Percentiles rank a stretch among this genome's conserved stretches.
phyloP scores from a whole-genome alignment of 2,113 vertebrate species.

The Phalacrocorax aristotelis region DNA sequence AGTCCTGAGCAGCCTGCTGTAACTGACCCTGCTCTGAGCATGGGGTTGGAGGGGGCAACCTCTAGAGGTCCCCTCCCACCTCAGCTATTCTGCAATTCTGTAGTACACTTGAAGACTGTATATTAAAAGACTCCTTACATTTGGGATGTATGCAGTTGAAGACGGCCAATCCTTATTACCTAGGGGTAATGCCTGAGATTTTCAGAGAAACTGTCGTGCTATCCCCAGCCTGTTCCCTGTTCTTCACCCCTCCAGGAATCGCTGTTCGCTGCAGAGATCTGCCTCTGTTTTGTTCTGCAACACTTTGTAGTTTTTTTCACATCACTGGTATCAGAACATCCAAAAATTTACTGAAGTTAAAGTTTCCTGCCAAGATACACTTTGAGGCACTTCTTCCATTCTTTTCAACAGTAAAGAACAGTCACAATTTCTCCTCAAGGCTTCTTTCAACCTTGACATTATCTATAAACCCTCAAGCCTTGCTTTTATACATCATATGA shows the following conservation, averaged over 20 bases:
- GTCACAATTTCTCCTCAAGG: not conserved
- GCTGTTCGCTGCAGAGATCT: not conserved
- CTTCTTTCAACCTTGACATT: not conserved
- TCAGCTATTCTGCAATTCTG: not conserved
- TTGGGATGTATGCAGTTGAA: not conserved
- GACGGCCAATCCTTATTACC: not conserved
- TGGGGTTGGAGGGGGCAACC: fast-evolving
- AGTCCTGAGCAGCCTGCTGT: not conserved
- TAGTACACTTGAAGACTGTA: too few species aligned
- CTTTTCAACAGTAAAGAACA: not conserved
- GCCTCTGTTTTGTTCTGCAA: not conserved
- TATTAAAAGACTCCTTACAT: not conserved
- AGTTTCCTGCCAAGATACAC: not conserved
- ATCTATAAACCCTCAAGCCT: not conserved
- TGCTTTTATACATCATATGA: not conserved
- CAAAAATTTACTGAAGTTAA: not conserved
- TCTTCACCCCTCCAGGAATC: not conserved
- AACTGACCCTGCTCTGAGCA: not conserved
- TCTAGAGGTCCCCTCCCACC: not conserved
- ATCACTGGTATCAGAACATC: not conserved
- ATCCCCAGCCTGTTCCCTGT: not conserved
- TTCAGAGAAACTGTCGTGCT: not conserved
- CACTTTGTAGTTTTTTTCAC: not conserved
- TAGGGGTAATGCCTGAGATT: not conserved
- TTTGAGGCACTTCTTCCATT: not conserved